Evolutionary conservation across 1,140 invertebrate species (phyloP), one percentile per base, ranked within the genome.

Genomic region (Agrypnia vestita): DNA sequence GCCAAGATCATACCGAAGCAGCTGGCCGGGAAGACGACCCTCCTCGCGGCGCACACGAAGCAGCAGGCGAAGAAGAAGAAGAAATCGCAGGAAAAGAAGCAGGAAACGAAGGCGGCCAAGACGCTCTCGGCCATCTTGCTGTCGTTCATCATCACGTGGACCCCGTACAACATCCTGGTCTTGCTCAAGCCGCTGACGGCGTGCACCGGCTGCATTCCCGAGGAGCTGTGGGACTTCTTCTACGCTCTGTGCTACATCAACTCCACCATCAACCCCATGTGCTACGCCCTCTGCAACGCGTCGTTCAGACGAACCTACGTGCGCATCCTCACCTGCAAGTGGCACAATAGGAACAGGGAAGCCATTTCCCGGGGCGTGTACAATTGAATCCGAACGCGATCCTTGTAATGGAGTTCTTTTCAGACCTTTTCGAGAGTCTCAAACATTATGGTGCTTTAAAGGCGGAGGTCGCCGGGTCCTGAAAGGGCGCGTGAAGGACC

Each of bases 241-340:
- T 99, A 99, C 89, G 99, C 97, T 85, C 92, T 99, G 85, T 99
- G 98, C 90, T 99, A 99, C 90, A 97, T 99, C 84, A 99, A 99
- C 89, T 98, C 97, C 83, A 99, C 97, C 25, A 96, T 99, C 82
- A 99, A 98, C 88, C 97, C 97, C 6, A 92, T 99, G 85, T 99
- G 97, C 86, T 99, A 99, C 88, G 98, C 98, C 11, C 90, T 99
- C 49, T 99, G 98, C 88, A 99, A 99, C 89, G 97, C 97, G 69
- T 96, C 97, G 62, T 99, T 99, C 88, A 92, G 98, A 84, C 92
- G 96, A 88, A 99, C 98, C 74, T 99, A 99, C 88, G 93, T 97
- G 47, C 92, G 97, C 82, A 99, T 99, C 86, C 92, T 99, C 77
- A 97, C 96, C 82, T 99, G 97, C 90, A 98, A 97, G 90, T 98